Base-by-base conservation (phyloP, 1,140 invertebrate genomes). In the Chrysoperla carnea region DNA sequence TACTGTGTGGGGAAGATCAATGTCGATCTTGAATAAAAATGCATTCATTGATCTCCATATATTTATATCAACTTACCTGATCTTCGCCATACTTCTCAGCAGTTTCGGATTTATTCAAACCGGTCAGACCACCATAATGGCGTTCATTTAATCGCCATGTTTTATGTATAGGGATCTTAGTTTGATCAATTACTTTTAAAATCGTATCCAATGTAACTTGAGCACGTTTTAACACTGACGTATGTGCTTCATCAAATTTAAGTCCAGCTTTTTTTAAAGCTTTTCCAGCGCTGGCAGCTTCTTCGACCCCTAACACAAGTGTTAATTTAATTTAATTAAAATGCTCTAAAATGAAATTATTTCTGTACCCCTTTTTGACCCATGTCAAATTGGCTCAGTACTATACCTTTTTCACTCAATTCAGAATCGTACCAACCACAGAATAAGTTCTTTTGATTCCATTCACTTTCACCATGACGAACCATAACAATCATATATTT, bases 121-220 rank as follows among this genome's bases (percentile, higher is more conserved):
- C 92, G 41, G 90, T 94, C 1, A 96, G 68, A 36, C 82, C 89
- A 51, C 92, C 92, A 60, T 96, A 95, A 60, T 95, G 91, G 52
- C 92, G 75, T 62, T 96, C 91, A 59, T 95, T 96, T 1, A 95
- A 62, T 28, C 90, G 70, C 91, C 91, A 95, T 3, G 87, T 87
- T 59, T 87, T 84, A 6, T 75, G 52, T 36, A 87, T 69, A 4
- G 85, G 78, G 48, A 96, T 69, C 59, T 81, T 75, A 44, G 81
- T 73, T 55, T 91, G 84, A 7, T 75, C 80, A 36, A 86, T 76
- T 58, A 84, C 83, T 43, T 81, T 72, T 12, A 94, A 64, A 46
- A 94, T 80, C 2, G 75, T 55, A 39, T 76, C 75, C 38, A 95
- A 60, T 1, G 92, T 95, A 42, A 83, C 78, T 57, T 94, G 82